These are phyloP conservation scores for Panzeria rudis DNA, from an alignment of 2,888 invertebrate genomes.

Conservation along the genomic window DNA sequence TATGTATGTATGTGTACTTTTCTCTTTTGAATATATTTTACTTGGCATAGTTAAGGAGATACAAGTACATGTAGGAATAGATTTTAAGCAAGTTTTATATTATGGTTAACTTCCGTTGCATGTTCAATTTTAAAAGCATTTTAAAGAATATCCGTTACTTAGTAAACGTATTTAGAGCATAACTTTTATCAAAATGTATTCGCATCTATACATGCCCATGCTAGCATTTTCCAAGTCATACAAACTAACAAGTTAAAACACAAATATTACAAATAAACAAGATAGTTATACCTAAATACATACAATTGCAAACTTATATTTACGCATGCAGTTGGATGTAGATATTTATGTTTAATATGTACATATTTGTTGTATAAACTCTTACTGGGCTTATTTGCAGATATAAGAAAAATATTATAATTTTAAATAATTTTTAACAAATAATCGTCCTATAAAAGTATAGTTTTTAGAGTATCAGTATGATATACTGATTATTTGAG, in stretches of 20 bases:
- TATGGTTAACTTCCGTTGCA: conserved; percentile 72
- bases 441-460: conserved; percentile 28
- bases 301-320: not conserved
- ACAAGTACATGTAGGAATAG: conserved; percentile 34
- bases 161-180: conserved; percentile 71
- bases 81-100: conserved; percentile 63
- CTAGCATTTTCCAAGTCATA: not conserved
- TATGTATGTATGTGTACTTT: not conserved
- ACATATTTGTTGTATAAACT: conserved; percentile 5
- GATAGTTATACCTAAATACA: not conserved
- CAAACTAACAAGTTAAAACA: not conserved
- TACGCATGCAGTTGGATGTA: conserved; percentile 14
- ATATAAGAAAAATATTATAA: conserved; percentile 51
- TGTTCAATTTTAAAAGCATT: conserved; percentile 73
- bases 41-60: conserved; percentile 45
- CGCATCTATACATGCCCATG: conserved; percentile 3
- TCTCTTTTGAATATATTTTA: conserved; percentile 12
- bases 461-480: not conserved
- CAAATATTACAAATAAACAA: conserved; percentile 3
- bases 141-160: conserved; percentile 73
- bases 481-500: not conserved
- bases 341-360: not conserved
- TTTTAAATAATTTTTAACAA: conserved; percentile 75
- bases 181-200: conserved; percentile 59
- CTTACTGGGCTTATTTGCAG: not conserved